Evolutionary conservation across 2,797 vertebrate genomes (phyloP), one percentile per base, ranked within the genome.

Genomic region (Australoheros facetus): DNA sequence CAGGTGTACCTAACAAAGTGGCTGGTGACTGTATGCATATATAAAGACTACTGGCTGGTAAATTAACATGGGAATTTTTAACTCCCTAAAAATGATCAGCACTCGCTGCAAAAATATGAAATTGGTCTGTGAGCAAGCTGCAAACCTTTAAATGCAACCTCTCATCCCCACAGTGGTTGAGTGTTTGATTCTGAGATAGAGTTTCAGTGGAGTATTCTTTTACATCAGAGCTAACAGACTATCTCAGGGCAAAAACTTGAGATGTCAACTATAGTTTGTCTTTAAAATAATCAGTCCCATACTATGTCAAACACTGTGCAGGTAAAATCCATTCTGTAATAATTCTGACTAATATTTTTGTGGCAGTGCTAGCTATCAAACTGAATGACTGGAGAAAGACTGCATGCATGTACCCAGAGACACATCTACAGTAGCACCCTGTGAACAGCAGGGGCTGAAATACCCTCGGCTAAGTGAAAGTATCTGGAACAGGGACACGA

Each of bases 341-440:
- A 42, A 39, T 2, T 3, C 1, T 42, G 21, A 60, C 17, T 45
- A 28, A 45, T 8, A 30, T 17, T 54, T 57, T 62, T 26, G 23
- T 5, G 45, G 37, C 62, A 62, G 7, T 11, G 55, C 23, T 60
- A 42, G 39, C 23, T 80, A 55, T 54, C 64, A 78, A 60, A 71
- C 6, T 11, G 26, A 74, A 86, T 85, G 79, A 72, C 21, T 45
- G 54, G 75, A 85, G 69, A 11, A 71, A 72, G 77, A 80, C 30
- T 66, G 78, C 92, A 91, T 92, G 92, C 92, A 92, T 70, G 78
- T 12, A 19, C 23, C 23, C 62, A 28, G 76, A 39, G 57, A 71
- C 4, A 1, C 0, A 57, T 58, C 66, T 87, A 51, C 75, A 81
- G 86, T 62, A 57, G 37, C 82, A 70, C 70, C 82, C 57, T 56